Percentiles rank a stretch among this genome's conserved stretches.
These are phyloP conservation scores for Cercopithecus mona DNA, from an alignment of 2,113 vertebrate species.

Conservation along the genomic window DNA sequence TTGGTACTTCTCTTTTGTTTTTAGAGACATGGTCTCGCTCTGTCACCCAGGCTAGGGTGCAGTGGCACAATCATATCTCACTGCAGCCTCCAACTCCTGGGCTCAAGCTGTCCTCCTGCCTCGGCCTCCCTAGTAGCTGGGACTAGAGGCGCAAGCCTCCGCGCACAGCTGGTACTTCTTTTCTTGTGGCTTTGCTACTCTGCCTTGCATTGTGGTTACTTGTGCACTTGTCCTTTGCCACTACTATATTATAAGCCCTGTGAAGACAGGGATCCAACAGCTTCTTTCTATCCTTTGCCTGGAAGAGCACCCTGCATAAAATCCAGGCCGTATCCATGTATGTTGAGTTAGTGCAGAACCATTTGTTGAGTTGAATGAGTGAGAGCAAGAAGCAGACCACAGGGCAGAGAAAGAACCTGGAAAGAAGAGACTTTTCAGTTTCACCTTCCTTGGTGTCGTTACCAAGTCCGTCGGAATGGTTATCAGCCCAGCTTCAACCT, in stretches of 20 bases:
- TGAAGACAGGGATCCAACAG: not conserved
- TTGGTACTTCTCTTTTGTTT: not conserved
- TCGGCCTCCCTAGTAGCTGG: not conserved
- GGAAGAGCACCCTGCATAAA: not conserved
- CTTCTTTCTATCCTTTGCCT: not conserved
- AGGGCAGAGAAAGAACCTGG: not conserved
- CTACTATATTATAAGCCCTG: not conserved
- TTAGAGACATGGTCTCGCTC: not conserved
- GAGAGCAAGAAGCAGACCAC: not conserved
- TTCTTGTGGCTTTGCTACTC: not conserved
- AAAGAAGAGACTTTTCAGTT: not conserved
- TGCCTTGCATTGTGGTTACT: not conserved
- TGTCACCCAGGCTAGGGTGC: not conserved
- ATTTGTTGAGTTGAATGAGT: not conserved
- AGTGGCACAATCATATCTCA: not conserved
- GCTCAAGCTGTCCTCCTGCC: not conserved
- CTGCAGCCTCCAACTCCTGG: not conserved
- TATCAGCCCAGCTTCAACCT: not conserved
- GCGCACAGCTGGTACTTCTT: not conserved
- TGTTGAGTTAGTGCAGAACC: not conserved
- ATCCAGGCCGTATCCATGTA: fast-evolving
- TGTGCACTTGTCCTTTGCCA: not conserved
- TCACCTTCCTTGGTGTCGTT: not conserved
- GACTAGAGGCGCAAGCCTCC: not conserved
- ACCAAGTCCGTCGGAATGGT: not conserved